Conservation (phyloP, 2,113 vertebrate genomes). For the Connochaetes taurinus region DNA sequence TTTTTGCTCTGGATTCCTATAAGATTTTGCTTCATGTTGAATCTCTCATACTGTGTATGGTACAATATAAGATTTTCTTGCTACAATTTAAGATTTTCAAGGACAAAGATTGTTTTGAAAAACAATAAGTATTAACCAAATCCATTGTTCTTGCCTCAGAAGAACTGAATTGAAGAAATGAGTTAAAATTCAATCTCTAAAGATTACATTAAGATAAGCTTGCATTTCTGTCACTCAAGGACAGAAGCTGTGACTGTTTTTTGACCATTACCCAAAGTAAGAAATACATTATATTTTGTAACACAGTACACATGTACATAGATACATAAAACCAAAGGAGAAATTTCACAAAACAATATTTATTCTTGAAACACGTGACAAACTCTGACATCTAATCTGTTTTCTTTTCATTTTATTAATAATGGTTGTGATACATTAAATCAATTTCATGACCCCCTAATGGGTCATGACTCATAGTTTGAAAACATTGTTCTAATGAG, state of each 20-base stretch:
- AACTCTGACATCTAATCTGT: not conserved
- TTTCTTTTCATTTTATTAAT: not conserved
- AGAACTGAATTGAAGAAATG: slow-evolving; percentile 4
- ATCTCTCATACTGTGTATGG: not conserved
- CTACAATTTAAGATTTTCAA: not conserved
- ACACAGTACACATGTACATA: not conserved
- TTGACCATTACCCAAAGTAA: not conserved
- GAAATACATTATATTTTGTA: not conserved
- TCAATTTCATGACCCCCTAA: not conserved
- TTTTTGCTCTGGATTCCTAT: not conserved
- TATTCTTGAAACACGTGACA: not conserved
- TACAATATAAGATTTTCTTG: not conserved
- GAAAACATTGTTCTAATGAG: not conserved
- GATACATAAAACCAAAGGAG: not conserved
- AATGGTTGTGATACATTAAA: not conserved
- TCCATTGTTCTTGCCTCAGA: not conserved
- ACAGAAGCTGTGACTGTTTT: not conserved
- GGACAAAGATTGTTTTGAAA: slow-evolving; percentile 25
- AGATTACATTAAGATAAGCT: not conserved
- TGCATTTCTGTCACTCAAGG: not conserved
- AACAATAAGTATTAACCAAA: not conserved
- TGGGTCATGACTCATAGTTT: not conserved
- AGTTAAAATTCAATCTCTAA: slow-evolving; percentile 26
- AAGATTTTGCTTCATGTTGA: not conserved
- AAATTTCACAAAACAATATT: not conserved